Base-by-base conservation (phyloP, 2,888 invertebrate species). In the Julus scanicus region DNA sequence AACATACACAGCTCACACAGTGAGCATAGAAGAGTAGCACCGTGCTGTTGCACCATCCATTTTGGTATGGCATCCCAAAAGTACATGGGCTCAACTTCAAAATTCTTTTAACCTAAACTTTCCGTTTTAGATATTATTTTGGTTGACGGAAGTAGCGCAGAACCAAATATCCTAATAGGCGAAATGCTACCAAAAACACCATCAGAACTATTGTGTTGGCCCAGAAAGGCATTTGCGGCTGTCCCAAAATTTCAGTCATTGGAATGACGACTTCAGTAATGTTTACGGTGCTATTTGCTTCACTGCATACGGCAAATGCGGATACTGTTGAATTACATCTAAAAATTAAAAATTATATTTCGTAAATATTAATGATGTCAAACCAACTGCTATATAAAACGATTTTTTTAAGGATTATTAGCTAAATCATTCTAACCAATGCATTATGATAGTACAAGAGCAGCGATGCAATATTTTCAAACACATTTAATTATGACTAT, bases 141-240 rank as follows among this genome's bases (percentile, higher is more conserved):
- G 90, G 90, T 88, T 90, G 90, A 40, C 90, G 89, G 20, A 89
- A 53, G 87, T 89, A 95, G 90, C 96, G 94, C 90, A 96, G 93
- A 89, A 95, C 95, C 90, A 95, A 92, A 92, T 96, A 96, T 90
- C 96, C 95, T 89, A 95, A 93, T 88, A 94, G 93, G 90, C 96
- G 94, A 92, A 96, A 96, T 90, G 95, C 94, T 90, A 95, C 91
- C 90, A 96, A 94, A 93, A 95, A 96, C 90, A 94, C 94, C 90
- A 95, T 91, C 89, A 96, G 93, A 87, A 95, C 94, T 89, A 95
- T 92, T 17, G 95, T 95, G 92, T 96, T 96, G 89, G 95, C 94
- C 96, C 96, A 96, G 37, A 96, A 92, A 17, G 95, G 95, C 89
- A 94, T 91, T 90, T 94, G 94, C 88, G 95, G 95, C 91, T 95